Base-by-base conservation (phyloP, 1,140 invertebrate genomes). In the Whitmania pigra region DNA sequence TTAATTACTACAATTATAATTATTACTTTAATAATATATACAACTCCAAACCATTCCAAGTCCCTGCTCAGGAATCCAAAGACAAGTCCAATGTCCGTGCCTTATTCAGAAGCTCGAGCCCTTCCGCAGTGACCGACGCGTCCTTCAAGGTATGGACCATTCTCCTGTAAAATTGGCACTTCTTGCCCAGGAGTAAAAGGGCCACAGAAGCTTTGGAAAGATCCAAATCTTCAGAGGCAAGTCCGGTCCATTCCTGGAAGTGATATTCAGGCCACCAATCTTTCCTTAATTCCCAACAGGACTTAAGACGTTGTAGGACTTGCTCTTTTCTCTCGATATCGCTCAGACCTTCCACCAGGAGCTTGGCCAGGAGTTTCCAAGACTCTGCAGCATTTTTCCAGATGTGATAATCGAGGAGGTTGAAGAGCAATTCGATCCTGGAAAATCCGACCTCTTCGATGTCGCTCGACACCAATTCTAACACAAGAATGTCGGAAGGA, bases 251-350 rank as follows among this genome's bases (percentile, higher is more conserved):
- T 13, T 25, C 22, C 29, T 25, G 22, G 29, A 63, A 63, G 29
- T 63, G 57, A 63, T 63, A 63, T 63, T 63, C 22, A 13, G 57
- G 57, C 57, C 57, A 63, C 57, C 57, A 63, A n/a, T 63, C 57
- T n/a, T 25, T 31, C 20, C 57, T 63, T 13, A 25, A 63, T 63
- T 25, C 22, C 57, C 57, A 63, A 63, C 57, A 63, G 18, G 57
- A 25, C 15, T 63, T 22, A 31, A 63, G 57, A 31, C 29, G 15
- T 63, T 63, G 6, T 11, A 22, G 57, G 29, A 63, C 22, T 2
- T 63, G 22, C 18, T n/a, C 22, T 63, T 63, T 63, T 63, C 22
- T 63, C 4, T 63, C 18, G 15, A 1, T 18, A 63, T 63, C 29
- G 15, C 9, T 18, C 22, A 63, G 20, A 15, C 29, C 29, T 31